Evolutionary conservation across 2,113 vertebrate species (phyloP), one percentile per base, ranked within the genome.

Genomic region (Acanthochromis polyacanthus): DNA sequence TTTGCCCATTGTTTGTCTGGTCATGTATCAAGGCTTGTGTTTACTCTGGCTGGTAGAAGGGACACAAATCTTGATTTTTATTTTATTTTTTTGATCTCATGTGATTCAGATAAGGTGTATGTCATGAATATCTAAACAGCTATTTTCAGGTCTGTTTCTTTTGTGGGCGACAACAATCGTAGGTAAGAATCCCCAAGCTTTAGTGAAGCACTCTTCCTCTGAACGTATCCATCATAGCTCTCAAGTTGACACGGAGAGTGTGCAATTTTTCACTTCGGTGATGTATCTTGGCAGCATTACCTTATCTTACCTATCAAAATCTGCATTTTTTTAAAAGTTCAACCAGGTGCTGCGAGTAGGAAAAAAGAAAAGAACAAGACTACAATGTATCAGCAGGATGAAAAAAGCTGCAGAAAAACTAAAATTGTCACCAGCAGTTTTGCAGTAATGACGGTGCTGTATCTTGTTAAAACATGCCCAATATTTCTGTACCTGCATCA

Each of bases 401-500:
- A 69, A 53, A 25, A 57, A 65, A 62, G 51, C 45, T 55, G 48
- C 50, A 30, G 56, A 4, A 55, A 71, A 65, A 59, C 30, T 32
- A n/a, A 65, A 64, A 43, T 63, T 65, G 4, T 15, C 20, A 20
- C 22, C 43, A 36, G 59, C 38, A 46, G 61, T 76, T 46, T 36
- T 28, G 1, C 22, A 12, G n/a, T 36, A 36, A 36, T 71, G 71
- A 75, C 70, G 71, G 19, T 8, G 22, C 12, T 17, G 16, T 36
- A 28, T 36, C 51, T 71, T 36, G n/a, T 83, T 76, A 75, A 72
- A 57, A 62, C 56, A 66, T 14, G 56, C 22, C 63, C 61, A 55
- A 19, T 71, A 65, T 67, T 71, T 82, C 8, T 66, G 46, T 32
- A 52, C 67, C 59, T 70, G 71, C 74, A 66, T 84, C 75, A 82